Percentiles rank a stretch among this genome's conserved stretches.
Evolutionary conservation across 2,888 invertebrate species (phyloP).

Genomic region (Glyphotaelius pellucidus): DNA sequence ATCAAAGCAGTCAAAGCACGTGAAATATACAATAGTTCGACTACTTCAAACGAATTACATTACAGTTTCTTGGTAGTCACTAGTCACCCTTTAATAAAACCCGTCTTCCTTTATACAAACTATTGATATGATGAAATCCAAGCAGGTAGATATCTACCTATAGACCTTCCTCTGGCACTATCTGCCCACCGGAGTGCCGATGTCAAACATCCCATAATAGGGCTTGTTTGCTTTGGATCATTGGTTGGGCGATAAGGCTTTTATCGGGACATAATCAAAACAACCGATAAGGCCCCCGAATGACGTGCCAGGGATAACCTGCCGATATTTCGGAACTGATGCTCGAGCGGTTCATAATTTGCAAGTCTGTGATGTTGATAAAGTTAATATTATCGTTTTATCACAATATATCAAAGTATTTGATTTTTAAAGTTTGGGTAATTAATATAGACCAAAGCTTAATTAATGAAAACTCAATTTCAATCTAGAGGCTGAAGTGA

Average conservation of each 20-base stretch:
- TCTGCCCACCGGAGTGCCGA: constrained; percentile 27
- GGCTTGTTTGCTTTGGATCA: constrained; percentile 52
- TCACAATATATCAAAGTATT: neutral
- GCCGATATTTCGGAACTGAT: neutral
- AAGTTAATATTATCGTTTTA: neutral
- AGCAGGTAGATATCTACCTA: neutral
- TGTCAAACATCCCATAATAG: constrained; percentile 44
- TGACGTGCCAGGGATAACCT: constrained; percentile 39
- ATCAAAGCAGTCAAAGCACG: neutral
- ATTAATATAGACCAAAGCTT: neutral
- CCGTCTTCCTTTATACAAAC: neutral
- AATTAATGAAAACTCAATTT: too few relatives aligned
- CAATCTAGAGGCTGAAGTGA: neutral
- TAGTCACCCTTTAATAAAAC: neutral
- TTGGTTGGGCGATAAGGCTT: constrained; percentile 40
- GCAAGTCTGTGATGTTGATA: neutral
- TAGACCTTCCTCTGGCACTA: neutral
- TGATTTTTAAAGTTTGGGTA: neutral
- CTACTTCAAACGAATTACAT: neutral
- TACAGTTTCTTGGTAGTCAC: neutral
- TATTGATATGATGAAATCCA: neutral
- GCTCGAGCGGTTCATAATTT: neutral
- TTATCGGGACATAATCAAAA: constrained; percentile 48
- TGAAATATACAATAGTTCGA: too few relatives aligned
- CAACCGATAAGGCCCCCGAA: constrained; percentile 24